These are phyloP conservation scores for Sylvia atricapilla DNA, from an alignment of 2,113 vertebrate species.

Conservation along the genomic window DNA sequence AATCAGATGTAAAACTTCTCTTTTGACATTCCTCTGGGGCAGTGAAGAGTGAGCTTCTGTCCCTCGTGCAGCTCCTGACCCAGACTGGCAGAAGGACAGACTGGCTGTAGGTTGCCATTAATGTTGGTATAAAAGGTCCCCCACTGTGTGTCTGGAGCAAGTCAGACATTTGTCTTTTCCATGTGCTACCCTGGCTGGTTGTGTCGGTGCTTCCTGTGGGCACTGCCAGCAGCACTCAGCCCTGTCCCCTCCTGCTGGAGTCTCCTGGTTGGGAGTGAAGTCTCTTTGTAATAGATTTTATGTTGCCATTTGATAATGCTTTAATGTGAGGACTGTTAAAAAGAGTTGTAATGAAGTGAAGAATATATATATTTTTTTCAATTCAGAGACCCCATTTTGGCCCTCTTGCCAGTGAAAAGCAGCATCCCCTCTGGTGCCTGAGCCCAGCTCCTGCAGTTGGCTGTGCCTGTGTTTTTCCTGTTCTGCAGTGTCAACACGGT, in stretches of 20 bases:
- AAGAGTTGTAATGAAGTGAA: not conserved
- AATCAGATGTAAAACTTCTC: not conserved
- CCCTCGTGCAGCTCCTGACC: fast-evolving
- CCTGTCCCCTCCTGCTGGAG: not conserved
- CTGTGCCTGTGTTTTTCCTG: not conserved
- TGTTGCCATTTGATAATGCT: fast-evolving
- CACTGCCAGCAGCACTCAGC: not conserved
- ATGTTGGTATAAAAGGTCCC: not conserved
- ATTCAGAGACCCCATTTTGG: not conserved
- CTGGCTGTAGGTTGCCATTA: not conserved
- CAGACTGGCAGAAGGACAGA: not conserved
- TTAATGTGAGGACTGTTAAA: not conserved
- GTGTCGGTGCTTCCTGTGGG: not conserved
- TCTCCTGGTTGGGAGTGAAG: not conserved
- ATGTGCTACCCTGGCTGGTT: not conserved
- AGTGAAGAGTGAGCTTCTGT: not conserved
- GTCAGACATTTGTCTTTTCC: not conserved
- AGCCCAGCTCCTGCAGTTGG: not conserved
- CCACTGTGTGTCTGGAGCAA: not conserved
- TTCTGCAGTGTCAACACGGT: not conserved
- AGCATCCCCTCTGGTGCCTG: not conserved
- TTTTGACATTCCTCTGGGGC: not conserved
- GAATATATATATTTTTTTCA: not conserved
- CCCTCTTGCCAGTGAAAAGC: not conserved
- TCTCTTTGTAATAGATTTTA: not conserved